These are phyloP conservation scores for Caranx ignobilis DNA, from an alignment of 2,113 vertebrate species.

Conservation along the genomic window DNA sequence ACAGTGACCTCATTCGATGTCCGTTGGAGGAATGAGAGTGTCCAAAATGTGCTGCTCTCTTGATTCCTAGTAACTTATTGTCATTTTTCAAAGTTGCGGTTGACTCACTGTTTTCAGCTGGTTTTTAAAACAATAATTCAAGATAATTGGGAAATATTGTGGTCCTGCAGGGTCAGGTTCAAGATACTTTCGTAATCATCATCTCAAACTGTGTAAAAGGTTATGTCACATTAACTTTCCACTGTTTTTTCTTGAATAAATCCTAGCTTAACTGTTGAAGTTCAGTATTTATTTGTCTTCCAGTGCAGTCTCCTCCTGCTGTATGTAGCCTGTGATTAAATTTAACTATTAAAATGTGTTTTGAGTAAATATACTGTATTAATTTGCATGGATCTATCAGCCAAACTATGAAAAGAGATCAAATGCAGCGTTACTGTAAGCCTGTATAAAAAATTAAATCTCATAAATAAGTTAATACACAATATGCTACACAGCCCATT, in stretches of 20 bases:
- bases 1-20: constrained; percentile 25
- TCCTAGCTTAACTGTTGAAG: too few species aligned
- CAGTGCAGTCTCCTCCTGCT: too few species aligned
- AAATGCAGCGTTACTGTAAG: background rate
- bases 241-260: too few species aligned
- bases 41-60: constrained; percentile 3
- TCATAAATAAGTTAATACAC: background rate
- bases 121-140: background rate
- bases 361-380: background rate
- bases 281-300: too few species aligned
- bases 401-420: background rate
- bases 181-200: background rate
- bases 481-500: background rate
- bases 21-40: background rate
- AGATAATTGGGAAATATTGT: background rate
- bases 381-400: background rate
- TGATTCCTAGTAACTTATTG: background rate
- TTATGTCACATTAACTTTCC: too few species aligned
- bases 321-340: too few species aligned
- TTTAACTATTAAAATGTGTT: too few species aligned
- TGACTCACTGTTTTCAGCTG: background rate
- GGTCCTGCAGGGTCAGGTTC: background rate
- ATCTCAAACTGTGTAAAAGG: background rate
- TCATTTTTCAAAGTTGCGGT: background rate
- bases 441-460: background rate